Base-by-base conservation (phyloP, 2,888 invertebrate genomes). In the Pterostichus madidus region DNA sequence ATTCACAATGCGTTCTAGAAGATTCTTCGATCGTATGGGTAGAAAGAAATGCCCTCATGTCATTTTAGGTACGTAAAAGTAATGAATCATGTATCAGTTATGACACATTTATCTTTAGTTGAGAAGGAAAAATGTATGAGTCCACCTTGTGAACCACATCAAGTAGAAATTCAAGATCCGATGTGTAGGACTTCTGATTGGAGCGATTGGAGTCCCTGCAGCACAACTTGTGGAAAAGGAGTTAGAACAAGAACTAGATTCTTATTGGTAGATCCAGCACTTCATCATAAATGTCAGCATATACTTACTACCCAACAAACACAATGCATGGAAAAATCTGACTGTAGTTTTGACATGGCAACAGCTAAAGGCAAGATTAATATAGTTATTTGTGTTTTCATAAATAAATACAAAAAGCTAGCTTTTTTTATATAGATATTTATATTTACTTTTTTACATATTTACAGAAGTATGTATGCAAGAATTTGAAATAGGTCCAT, bases 131-230 rank as follows among this genome's bases (percentile, higher is more conserved):
- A 95, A 87, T 96, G 96, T 87, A 95, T 95, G 94, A 92, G 92
- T 85, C 94, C 95, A 0, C 92, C 92, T 2, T 96, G 96, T 87
- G 89, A 90, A 0, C 91, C 92, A 78, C 90, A 91, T 46, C 91
- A 92, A 56, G 90, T 93, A 6, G 93, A 92, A 85, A 85, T 90
- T 0, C 88, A 91, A 1, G 94, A 94, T 90, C 93, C 94, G 0
- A 84, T 91, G 86, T 96, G 96, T 86, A 95, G 96, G 83, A 94
- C 96, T n/a, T 95, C 95, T 0, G 93, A 93, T 76, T 98, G 98
- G 98, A 94, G 96, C 82, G 95, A 95, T 85, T 98, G 98, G 98
- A 96, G 97, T 81, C 95, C 97, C 0, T 98, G 98, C 90, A 95
- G 96, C 76, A 96, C 95, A 0, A 93, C 96, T 6, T 98, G 98